Conservation (phyloP, 23 tunicate genomes). For the Halocynthia roretzi region DNA sequence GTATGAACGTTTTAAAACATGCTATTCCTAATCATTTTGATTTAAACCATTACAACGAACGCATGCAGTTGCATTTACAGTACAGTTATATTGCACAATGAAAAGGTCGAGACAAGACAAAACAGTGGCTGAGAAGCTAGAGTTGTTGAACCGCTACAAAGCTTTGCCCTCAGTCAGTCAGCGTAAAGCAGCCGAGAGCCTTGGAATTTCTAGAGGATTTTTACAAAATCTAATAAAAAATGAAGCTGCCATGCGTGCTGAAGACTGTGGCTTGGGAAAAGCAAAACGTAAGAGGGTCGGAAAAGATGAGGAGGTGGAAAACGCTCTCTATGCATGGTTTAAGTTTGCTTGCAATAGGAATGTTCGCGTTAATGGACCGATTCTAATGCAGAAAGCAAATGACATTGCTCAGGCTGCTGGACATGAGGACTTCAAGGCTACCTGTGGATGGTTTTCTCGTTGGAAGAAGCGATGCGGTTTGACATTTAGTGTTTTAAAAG, state of each 20-base stretch:
- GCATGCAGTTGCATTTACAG: too few species aligned
- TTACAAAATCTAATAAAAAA: slow-evolving; percentile 30
- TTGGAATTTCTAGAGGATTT: slow-evolving; percentile 33
- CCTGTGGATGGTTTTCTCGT: slow-evolving; percentile 33
- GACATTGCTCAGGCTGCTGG: slow-evolving; percentile 28
- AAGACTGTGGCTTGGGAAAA: slow-evolving; percentile 23
- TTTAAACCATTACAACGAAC: too few species aligned
- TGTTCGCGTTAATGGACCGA: slow-evolving; percentile 30
- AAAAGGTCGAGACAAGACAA: too few species aligned
- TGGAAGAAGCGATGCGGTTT: slow-evolving; percentile 12
- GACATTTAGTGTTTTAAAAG: background rate
- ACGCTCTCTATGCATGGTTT: slow-evolving; percentile 35
- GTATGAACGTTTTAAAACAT: too few species aligned
- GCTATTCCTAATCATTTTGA: too few species aligned
- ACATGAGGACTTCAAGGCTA: slow-evolving; percentile 16
- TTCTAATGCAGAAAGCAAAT: slow-evolving; percentile 28
- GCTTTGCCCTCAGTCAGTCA: slow-evolving; percentile 39
- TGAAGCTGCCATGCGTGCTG: slow-evolving; percentile 42
- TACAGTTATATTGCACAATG: too few species aligned
- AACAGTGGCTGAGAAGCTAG: too few species aligned
- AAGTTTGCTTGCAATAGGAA: slow-evolving; percentile 28
- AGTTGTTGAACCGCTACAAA: slow-evolving; percentile 2
- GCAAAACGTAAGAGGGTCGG: slow-evolving; percentile 30
- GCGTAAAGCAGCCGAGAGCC: slow-evolving; percentile 37
- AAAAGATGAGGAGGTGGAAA: slow-evolving; percentile 32